phyloP scores from a whole-genome alignment of 2,113 vertebrate genomes.

The Lagopus leucura region DNA sequence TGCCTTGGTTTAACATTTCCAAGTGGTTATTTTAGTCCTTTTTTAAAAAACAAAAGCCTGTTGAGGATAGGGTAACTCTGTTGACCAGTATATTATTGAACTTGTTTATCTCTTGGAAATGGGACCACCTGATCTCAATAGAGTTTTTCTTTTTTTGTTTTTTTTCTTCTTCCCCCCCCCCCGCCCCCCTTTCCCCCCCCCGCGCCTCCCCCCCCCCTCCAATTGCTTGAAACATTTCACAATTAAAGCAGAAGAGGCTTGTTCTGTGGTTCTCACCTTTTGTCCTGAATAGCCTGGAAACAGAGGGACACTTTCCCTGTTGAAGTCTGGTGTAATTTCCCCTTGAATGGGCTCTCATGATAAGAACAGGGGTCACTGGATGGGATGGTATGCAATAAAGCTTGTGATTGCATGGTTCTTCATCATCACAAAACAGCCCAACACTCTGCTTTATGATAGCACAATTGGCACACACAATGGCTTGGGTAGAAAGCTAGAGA shows the following conservation, averaged over 20 bases:
- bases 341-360: slow-evolving; percentile 77
- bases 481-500: slow-evolving; percentile 77
- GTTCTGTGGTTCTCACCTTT: slow-evolving; percentile 78
- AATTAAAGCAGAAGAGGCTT: slow-evolving; percentile 79
- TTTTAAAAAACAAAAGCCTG: slow-evolving; percentile 81
- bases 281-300: slow-evolving; percentile 81
- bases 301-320: slow-evolving; percentile 75
- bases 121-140: slow-evolving; percentile 81
- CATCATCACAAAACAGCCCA: slow-evolving; percentile 67
- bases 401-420: slow-evolving; percentile 77
- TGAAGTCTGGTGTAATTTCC: slow-evolving; percentile 83
- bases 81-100: slow-evolving; percentile 79
- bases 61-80: slow-evolving; percentile 81
- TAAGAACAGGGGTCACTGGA: slow-evolving; percentile 79
- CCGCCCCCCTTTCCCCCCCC: not conserved
- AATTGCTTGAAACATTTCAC: slow-evolving; percentile 72
- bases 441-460: slow-evolving; percentile 74
- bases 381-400: slow-evolving; percentile 81
- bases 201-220: not conserved
- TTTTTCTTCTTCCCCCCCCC: not conserved
- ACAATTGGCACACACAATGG: slow-evolving; percentile 76
- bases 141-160: slow-evolving; percentile 58
- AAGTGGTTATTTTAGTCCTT: slow-evolving; percentile 83
- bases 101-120: slow-evolving; percentile 79
- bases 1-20: slow-evolving; percentile 82